phyloP scores from a whole-genome alignment of 1,140 invertebrate genomes.

The Plutomurus gul region DNA sequence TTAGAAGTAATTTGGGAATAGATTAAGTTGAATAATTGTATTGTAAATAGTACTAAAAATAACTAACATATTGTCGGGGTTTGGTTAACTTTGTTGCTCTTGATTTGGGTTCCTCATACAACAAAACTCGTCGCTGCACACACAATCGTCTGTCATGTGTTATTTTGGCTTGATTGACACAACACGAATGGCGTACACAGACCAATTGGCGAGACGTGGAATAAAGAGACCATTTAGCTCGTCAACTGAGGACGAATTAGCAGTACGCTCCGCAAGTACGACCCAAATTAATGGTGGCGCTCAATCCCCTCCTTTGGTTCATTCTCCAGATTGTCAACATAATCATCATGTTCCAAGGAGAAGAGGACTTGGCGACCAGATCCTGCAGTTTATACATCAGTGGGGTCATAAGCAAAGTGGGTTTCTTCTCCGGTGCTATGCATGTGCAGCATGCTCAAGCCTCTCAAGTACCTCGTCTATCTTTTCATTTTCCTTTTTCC shows the following conservation, averaged over 20 bases:
- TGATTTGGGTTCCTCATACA: neutral
- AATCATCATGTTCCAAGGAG: neutral
- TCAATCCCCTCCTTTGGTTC: neutral
- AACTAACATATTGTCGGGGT: slow-evolving; percentile 11
- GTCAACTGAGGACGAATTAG: slow-evolving; percentile 51
- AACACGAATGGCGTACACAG: neutral
- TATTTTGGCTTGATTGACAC: slow-evolving; percentile 5
- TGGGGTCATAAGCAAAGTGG: slow-evolving; percentile 52
- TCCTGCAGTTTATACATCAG: slow-evolving; percentile 46
- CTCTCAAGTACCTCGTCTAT: slow-evolving; percentile 38
- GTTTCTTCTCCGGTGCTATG: slow-evolving; percentile 44
- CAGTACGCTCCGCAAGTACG: neutral
- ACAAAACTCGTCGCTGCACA: neutral
- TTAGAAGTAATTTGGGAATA: neutral
- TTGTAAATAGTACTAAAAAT: neutral
- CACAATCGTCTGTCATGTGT: neutral
- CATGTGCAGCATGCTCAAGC: slow-evolving; percentile 41
- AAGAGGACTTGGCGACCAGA: slow-evolving; percentile 50
- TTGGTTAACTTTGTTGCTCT: slow-evolving; percentile 21
- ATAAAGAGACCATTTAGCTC: slow-evolving; percentile 51
- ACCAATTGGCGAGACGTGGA: slow-evolving; percentile 51
- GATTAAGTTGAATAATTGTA: neutral
- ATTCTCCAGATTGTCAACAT: slow-evolving; percentile 30
- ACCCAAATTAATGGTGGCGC: neutral
- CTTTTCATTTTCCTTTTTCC: slow-evolving; percentile 13